Conservation (phyloP, 2,113 vertebrate genomes). For the Amia ocellicauda region DNA sequence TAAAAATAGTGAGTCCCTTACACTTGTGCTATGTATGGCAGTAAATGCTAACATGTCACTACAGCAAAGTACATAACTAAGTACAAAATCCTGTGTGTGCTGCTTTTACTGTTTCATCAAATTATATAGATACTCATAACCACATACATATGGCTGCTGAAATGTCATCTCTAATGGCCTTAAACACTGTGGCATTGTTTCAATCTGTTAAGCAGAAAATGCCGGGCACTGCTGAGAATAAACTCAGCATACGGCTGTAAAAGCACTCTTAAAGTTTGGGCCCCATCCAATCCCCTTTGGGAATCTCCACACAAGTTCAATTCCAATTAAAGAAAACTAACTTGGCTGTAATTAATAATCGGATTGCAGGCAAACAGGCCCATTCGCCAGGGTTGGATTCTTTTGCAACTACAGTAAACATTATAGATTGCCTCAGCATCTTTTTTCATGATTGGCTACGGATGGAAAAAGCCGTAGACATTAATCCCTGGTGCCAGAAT, state of each 20-base stretch:
- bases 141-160: conserved; percentile 51
- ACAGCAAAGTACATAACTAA: too few relatives aligned
- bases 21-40: too few relatives aligned
- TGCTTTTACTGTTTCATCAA: too few relatives aligned
- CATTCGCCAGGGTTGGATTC: conserved; percentile 62
- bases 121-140: too few relatives aligned
- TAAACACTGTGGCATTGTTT: conserved; percentile 55
- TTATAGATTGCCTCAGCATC: conserved; percentile 64
- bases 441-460: conserved; percentile 63
- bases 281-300: conserved; percentile 51
- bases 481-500: conserved; percentile 58
- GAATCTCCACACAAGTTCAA: conserved; percentile 63
- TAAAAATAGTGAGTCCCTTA: too few relatives aligned
- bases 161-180: conserved; percentile 42
- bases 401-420: conserved; percentile 61
- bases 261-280: conserved; percentile 58
- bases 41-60: too few relatives aligned
- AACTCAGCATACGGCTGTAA: conserved; percentile 58
- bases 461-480: conserved; percentile 60
- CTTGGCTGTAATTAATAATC: conserved; percentile 62
- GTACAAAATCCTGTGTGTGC: too few relatives aligned
- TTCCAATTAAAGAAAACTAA: conserved; percentile 61
- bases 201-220: conserved; percentile 53
- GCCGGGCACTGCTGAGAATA: conserved; percentile 48
- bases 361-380: conserved; percentile 65